Percentiles rank a stretch among this genome's conserved stretches.
Conservation (phyloP, 1,140 invertebrate genomes). For the Penaeus indicus region DNA sequence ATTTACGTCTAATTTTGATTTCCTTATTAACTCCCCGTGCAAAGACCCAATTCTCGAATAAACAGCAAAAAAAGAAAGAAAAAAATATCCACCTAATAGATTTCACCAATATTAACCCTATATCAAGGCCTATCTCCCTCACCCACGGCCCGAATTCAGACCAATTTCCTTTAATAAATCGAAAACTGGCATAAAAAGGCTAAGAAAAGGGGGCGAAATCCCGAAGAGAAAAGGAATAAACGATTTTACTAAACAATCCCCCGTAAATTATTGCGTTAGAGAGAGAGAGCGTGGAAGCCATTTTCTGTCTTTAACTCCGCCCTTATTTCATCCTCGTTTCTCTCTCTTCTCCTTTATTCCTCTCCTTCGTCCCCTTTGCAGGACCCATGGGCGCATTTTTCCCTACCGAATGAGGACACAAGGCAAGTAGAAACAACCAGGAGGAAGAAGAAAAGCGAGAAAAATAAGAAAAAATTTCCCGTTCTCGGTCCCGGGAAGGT, state of each 20-base stretch:
- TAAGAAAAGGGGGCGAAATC: too few species aligned
- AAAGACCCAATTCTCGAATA: too few species aligned
- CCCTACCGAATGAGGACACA: not conserved
- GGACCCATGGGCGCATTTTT: not conserved
- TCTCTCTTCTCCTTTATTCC: too few species aligned
- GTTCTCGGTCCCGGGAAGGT: slow-evolving; percentile 27
- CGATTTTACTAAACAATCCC: slow-evolving; percentile 25
- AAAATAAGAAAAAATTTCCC: slow-evolving; percentile 16
- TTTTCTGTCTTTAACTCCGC: slow-evolving; percentile 43
- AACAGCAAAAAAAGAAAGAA: too few species aligned
- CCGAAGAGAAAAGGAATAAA: not conserved
- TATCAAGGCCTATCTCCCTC: too few species aligned
- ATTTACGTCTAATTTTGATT: too few species aligned
- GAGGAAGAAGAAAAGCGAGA: not conserved
- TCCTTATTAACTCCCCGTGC: too few species aligned
- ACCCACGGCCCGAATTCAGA: too few species aligned
- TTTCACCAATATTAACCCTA: too few species aligned
- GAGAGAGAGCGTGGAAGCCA: slow-evolving; percentile 30
- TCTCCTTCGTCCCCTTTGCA: not conserved
- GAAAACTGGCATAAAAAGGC: too few species aligned
- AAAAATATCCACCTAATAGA: too few species aligned
- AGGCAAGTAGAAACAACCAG: not conserved
- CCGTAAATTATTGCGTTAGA: slow-evolving; percentile 33
- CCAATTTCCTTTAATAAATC: too few species aligned
- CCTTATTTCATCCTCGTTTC: not conserved